These are phyloP conservation scores for Ischnura elegans DNA, from an alignment of 2,888 invertebrate species.

Conservation along the genomic window DNA sequence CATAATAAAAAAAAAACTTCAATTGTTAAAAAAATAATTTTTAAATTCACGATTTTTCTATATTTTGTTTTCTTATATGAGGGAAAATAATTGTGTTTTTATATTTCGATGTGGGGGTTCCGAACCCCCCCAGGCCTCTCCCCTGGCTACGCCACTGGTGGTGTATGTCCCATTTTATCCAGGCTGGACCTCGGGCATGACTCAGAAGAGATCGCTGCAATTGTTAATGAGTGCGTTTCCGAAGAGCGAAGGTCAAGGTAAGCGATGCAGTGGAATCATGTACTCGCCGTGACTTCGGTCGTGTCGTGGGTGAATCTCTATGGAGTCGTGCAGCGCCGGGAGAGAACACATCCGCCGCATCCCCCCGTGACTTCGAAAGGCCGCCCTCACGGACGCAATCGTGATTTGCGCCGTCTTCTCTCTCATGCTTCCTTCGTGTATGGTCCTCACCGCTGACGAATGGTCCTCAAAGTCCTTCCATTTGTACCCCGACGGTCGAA, in stretches of 20 bases:
- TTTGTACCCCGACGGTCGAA: not conserved
- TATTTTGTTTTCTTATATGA: no score
- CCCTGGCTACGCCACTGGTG: no score
- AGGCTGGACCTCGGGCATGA: not conserved
- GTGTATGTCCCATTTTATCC: no score
- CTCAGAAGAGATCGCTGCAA: not conserved
- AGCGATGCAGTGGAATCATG: not conserved
- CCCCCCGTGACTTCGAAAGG: not conserved
- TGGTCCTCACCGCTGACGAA: not conserved
- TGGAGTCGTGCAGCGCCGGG: not conserved
- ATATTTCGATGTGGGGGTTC: no score
- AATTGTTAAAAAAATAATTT: no score
- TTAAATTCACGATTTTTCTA: no score
- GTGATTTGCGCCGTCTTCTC: not conserved
- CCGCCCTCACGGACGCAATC: not conserved
- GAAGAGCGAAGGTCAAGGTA: constrained; percentile 14
- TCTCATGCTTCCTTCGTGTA: not conserved
- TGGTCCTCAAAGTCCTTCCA: not conserved
- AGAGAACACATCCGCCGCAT: not conserved
- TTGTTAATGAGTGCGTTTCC: no score
- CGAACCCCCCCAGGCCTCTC: no score
- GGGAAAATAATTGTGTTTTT: no score
- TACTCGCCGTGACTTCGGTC: not conserved
- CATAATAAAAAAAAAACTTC: no score
- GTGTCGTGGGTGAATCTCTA: not conserved